These are phyloP conservation scores for Sialis lutaria DNA, from an alignment of 2,888 invertebrate genomes.

Conservation along the genomic window DNA sequence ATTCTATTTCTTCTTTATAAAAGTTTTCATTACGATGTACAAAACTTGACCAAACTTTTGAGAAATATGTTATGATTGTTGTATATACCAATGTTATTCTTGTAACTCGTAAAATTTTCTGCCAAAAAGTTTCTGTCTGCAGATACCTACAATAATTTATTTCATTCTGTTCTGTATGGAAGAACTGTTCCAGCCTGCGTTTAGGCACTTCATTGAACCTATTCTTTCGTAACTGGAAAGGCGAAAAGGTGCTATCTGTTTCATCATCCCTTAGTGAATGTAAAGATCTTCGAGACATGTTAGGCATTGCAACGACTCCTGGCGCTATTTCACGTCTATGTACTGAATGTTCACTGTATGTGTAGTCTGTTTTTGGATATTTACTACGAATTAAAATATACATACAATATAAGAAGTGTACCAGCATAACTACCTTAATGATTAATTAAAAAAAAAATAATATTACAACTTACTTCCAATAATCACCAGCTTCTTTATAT, in stretches of 20 bases:
- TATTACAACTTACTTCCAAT: constrained; percentile 58
- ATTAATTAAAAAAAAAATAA: background rate
- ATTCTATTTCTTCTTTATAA: no score
- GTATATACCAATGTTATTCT: background rate
- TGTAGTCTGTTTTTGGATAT: constrained; percentile 83
- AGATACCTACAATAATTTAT: background rate
- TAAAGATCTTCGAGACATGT: constrained; percentile 69
- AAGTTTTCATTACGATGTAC: no score
- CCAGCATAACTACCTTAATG: background rate
- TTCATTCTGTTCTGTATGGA: background rate
- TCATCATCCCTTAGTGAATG: constrained; percentile 11
- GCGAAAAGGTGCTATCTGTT: constrained; percentile 11
- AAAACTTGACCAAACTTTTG: background rate
- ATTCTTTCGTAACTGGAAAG: background rate
- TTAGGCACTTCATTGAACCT: background rate
- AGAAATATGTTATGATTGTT: background rate
- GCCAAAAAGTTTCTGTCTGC: background rate
- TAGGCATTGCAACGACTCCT: constrained; percentile 69
- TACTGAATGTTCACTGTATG: constrained; percentile 67
- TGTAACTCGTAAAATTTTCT: background rate
- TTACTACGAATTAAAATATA: constrained; percentile 34
- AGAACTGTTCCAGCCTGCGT: background rate
- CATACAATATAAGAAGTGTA: constrained; percentile 4
- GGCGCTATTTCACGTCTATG: constrained; percentile 65
- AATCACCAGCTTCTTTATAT: constrained; percentile 62